These are phyloP conservation scores for Microctonus aethiopoides DNA, from an alignment of 2,888 invertebrate species.

Conservation along the genomic window DNA sequence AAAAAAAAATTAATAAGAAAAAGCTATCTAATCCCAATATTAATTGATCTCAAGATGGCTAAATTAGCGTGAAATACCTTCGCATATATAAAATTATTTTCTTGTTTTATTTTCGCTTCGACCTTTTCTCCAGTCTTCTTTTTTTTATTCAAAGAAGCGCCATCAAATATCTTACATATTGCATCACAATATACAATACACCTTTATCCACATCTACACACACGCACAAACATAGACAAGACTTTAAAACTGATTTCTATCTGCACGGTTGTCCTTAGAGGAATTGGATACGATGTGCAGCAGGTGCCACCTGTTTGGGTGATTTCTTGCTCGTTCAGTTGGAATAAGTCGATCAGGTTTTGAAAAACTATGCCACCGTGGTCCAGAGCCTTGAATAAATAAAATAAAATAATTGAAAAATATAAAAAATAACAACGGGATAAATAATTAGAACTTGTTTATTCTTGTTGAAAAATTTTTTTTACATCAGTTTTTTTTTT, in stretches of 20 bases:
- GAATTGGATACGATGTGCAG: constrained; percentile 28
- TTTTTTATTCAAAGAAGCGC: constrained; percentile 4
- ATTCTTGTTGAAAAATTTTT: too few relatives aligned
- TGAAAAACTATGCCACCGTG: not conserved
- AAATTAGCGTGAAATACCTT: too few relatives aligned
- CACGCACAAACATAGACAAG: not conserved
- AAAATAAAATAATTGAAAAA: not conserved
- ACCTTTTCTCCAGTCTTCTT: not conserved
- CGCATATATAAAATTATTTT: too few relatives aligned
- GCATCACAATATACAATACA: too few relatives aligned
- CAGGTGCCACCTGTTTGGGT: constrained; percentile 34
- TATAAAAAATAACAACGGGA: not conserved
- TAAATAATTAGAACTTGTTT: not conserved
- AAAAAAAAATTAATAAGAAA: too few relatives aligned
- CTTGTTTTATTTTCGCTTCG: not conserved
- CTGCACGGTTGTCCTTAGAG: constrained; percentile 9
- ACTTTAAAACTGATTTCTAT: constrained; percentile 21
- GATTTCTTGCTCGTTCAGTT: constrained; percentile 19
- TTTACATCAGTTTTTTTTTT: too few relatives aligned
- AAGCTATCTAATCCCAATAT: too few relatives aligned
- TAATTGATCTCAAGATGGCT: too few relatives aligned
- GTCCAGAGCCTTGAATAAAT: not conserved
- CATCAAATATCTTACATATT: constrained; percentile 29
- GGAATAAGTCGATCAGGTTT: not conserved
- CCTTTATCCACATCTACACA: not conserved